These are phyloP conservation scores for Neomonachus schauinslandi DNA, from an alignment of 2,113 vertebrate genomes.

Conservation along the genomic window DNA sequence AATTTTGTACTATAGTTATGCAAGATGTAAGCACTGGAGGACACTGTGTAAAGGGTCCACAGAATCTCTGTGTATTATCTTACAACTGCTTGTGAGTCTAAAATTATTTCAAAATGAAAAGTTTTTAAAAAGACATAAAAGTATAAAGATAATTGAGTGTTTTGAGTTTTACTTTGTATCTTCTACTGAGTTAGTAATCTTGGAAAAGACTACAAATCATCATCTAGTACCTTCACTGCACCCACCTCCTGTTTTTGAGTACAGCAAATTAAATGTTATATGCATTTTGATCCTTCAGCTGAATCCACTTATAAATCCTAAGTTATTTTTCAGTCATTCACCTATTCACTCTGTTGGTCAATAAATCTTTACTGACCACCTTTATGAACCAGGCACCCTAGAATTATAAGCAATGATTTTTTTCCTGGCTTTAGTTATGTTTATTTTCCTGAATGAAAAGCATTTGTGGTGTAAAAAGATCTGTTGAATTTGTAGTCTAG, in stretches of 20 bases:
- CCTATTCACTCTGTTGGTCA: background rate
- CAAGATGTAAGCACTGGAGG: background rate
- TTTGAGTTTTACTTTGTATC: background rate
- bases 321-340: slow-evolving; percentile 5
- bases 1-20: background rate
- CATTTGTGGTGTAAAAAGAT: background rate
- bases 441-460: background rate
- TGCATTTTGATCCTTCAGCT: background rate
- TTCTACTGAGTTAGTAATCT: background rate
- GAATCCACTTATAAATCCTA: background rate
- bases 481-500: background rate
- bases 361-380: background rate
- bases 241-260: background rate
- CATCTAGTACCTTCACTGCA: background rate
- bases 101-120: background rate
- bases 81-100: background rate
- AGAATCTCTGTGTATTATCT: background rate
- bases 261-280: background rate
- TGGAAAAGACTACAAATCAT: background rate
- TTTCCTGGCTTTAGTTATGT: background rate
- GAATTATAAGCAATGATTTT: background rate
- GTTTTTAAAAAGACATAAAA: background rate
- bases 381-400: background rate
- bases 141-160: background rate
- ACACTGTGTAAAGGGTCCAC: background rate